These are phyloP conservation scores for Latheticus oryzae DNA, from an alignment of 2,888 invertebrate species.

Conservation along the genomic window DNA sequence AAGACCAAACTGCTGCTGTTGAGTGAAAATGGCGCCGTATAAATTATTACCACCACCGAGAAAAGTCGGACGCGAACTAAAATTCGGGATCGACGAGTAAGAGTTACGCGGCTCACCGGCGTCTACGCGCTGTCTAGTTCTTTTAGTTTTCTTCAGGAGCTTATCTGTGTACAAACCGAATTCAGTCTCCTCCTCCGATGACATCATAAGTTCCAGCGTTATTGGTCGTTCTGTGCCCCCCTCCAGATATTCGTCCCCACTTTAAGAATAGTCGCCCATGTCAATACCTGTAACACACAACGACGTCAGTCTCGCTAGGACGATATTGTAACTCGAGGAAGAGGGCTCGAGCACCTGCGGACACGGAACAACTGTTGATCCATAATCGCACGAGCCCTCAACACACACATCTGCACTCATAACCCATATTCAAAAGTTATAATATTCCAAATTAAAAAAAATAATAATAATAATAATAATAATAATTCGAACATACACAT, in stretches of 20 bases:
- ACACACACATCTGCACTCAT: slow-evolving; percentile 21
- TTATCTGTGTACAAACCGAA: slow-evolving; percentile 94
- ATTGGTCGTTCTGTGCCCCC: slow-evolving; percentile 80
- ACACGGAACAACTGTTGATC: slow-evolving; percentile 37
- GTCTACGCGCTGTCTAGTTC: slow-evolving; percentile 96
- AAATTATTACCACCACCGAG: slow-evolving; percentile 78
- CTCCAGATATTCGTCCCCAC: slow-evolving; percentile 70
- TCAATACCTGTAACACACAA: slow-evolving; percentile 63
- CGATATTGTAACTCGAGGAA: slow-evolving; percentile 52
- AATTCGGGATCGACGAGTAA: slow-evolving; percentile 84
- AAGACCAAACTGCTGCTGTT: slow-evolving; percentile 84
- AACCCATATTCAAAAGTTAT: background rate
- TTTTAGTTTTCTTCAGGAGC: slow-evolving; percentile 92
- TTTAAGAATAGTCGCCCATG: slow-evolving; percentile 68
- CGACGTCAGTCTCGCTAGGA: slow-evolving; percentile 36
- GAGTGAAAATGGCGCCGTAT: slow-evolving; percentile 87
- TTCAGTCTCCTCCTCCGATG: slow-evolving; percentile 96
- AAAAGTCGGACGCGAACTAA: slow-evolving; percentile 83
- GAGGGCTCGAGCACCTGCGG: slow-evolving; percentile 54
- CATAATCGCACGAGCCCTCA: slow-evolving; percentile 18
- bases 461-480: no score
- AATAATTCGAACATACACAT: no score
- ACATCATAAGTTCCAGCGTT: slow-evolving; percentile 92
- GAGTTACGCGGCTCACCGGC: slow-evolving; percentile 95
- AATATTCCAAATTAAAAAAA: slow-evolving; percentile 3